phyloP scores from a whole-genome alignment of 2,888 invertebrate genomes.

The Conistra vaccinii region DNA sequence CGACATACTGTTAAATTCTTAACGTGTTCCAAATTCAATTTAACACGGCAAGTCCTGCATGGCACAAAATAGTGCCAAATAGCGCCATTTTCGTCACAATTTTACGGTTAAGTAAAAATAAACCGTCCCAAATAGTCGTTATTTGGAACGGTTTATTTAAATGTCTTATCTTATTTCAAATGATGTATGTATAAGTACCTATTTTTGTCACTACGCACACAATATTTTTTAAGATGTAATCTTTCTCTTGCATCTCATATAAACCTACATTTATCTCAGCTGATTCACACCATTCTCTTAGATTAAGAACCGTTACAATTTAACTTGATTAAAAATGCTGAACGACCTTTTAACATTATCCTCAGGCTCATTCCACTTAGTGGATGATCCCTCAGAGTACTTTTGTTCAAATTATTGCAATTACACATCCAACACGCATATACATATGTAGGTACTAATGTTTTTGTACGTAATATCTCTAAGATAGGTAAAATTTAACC shows the following conservation, averaged over 20 bases:
- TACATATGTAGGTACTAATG: background rate
- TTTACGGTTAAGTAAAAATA: too few relatives aligned
- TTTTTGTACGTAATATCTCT: background rate
- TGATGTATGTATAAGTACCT: too few relatives aligned
- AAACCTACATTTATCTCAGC: conserved; percentile 10
- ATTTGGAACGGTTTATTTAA: too few relatives aligned
- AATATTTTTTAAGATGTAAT: too few relatives aligned
- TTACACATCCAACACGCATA: conserved; percentile 20
- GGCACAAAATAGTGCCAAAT: too few relatives aligned
- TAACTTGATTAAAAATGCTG: conserved; percentile 57
- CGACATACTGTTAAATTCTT: too few relatives aligned
- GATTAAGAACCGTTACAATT: conserved; percentile 40
- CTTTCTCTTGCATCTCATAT: conserved; percentile 1
- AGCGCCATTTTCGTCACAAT: too few relatives aligned
- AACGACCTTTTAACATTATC: conserved; percentile 45
- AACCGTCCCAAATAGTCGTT: too few relatives aligned
- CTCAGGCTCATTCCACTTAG: conserved; percentile 21
- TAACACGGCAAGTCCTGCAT: too few relatives aligned
- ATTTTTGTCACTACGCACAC: too few relatives aligned
- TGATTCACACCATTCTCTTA: conserved; percentile 10
- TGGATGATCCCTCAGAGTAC: conserved; percentile 22
- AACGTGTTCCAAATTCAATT: too few relatives aligned
- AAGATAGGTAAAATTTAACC: background rate
- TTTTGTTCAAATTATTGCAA: conserved; percentile 36
- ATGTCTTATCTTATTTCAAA: too few relatives aligned